A percentile compares a stretch with the other conserved stretches of the same genome.
Conservation (phyloP, 2,113 vertebrate genomes). For the Corythaixoides concolor region DNA sequence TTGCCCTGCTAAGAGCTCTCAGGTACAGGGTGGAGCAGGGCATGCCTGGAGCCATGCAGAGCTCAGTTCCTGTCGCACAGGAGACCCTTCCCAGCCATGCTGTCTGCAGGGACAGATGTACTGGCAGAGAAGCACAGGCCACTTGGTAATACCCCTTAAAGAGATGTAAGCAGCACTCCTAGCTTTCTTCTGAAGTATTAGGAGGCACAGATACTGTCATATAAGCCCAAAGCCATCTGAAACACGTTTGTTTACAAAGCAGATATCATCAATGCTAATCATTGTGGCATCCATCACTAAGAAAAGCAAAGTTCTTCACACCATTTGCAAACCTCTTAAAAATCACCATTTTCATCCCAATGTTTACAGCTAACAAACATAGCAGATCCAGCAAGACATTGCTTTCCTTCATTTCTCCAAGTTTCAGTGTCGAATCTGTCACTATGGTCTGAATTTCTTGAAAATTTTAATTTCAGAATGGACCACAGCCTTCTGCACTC, state of each 20-base stretch:
- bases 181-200: not conserved
- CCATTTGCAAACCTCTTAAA: not conserved
- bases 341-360: rapidly evolving
- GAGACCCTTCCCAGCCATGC: not conserved
- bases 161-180: too few relatives aligned
- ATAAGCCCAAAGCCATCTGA: not conserved
- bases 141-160: not conserved
- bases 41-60: rapidly evolving
- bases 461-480: not conserved
- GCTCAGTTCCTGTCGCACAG: rapidly evolving
- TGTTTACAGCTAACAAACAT: not conserved
- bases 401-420: not conserved
- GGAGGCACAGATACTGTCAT: not conserved
- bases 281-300: not conserved
- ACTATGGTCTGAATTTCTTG: not conserved
- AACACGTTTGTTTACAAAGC: not conserved
- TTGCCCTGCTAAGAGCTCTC: not conserved
- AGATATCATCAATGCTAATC: rapidly evolving
- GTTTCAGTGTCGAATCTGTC: not conserved
- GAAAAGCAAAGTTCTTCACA: not conserved
- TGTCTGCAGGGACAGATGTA: not conserved
- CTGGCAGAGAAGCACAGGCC: not conserved
- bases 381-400: not conserved
- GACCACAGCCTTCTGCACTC: not conserved
- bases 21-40: too few relatives aligned